Evolutionary conservation across 2,113 vertebrate species (phyloP).

Genomic region (Toxotes chatareus): DNA sequence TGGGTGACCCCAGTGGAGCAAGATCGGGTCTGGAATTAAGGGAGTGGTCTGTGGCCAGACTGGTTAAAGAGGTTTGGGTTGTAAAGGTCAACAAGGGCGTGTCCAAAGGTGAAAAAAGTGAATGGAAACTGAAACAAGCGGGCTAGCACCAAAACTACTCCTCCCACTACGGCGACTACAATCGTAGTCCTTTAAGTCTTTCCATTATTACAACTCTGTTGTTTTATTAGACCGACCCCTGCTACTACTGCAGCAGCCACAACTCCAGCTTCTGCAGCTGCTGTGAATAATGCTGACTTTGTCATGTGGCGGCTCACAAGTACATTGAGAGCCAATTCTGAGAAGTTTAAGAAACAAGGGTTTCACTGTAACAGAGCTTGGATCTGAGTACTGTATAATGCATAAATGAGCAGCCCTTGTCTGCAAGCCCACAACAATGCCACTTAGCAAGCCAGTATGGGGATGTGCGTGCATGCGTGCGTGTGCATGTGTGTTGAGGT

Average conservation of each 20-base stretch:
- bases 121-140: not conserved
- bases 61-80: not conserved
- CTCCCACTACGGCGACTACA: no score
- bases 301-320: conserved; percentile 32
- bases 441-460: not conserved
- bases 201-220: not conserved
- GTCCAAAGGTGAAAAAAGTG: not conserved
- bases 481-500: not conserved
- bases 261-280: conserved; percentile 13
- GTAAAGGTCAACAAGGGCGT: not conserved
- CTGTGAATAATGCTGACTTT: conserved; percentile 30
- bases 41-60: not conserved
- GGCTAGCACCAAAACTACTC: not conserved
- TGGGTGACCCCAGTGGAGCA: not conserved
- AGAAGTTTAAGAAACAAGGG: conserved; percentile 57
- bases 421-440: conserved; percentile 22
- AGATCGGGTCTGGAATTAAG: not conserved
- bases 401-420: conserved; percentile 5
- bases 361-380: conserved; percentile 34
- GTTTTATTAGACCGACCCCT: not conserved
- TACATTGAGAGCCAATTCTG: conserved; percentile 33
- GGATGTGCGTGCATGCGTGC: not conserved
- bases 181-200: not conserved
- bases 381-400: not conserved
- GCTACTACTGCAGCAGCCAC: not conserved